Evolutionary conservation across 2,888 invertebrate species (phyloP).

Genomic region (Muschampia plurimacula): DNA sequence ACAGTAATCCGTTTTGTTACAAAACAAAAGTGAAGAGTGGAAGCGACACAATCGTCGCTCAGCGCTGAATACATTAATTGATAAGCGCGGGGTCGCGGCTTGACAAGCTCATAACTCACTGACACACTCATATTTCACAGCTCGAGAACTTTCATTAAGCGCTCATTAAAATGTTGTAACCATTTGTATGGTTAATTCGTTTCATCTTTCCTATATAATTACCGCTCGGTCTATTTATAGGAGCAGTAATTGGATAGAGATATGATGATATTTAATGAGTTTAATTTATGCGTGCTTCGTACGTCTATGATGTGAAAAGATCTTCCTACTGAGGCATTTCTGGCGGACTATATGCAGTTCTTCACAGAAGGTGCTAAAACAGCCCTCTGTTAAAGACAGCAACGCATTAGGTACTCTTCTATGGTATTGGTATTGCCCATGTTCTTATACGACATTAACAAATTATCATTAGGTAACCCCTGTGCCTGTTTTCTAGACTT

Average conservation of each 20-base stretch:
- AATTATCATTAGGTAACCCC: too few species aligned
- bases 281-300: too few species aligned
- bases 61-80: slow-evolving; percentile 72
- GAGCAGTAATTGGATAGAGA: not conserved
- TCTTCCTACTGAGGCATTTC: too few species aligned
- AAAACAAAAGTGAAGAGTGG: slow-evolving; percentile 40
- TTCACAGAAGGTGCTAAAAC: too few species aligned
- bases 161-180: slow-evolving; percentile 50
- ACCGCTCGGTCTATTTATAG: not conserved
- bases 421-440: too few species aligned
- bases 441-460: too few species aligned
- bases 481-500: too few species aligned
- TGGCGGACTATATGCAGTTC: too few species aligned
- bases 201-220: not conserved
- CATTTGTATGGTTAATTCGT: slow-evolving; percentile 29
- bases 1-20: slow-evolving; percentile 41
- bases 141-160: slow-evolving; percentile 59
- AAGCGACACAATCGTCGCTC: slow-evolving; percentile 55
- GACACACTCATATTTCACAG: slow-evolving; percentile 65
- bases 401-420: too few species aligned
- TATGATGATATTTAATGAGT: not conserved
- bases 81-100: slow-evolving; percentile 62
- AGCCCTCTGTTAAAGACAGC: too few species aligned
- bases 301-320: too few species aligned
- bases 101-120: slow-evolving; percentile 68